These are phyloP conservation scores for Orthochromis malagaraziensis DNA, from an alignment of 2,113 vertebrate genomes.

Conservation along the genomic window DNA sequence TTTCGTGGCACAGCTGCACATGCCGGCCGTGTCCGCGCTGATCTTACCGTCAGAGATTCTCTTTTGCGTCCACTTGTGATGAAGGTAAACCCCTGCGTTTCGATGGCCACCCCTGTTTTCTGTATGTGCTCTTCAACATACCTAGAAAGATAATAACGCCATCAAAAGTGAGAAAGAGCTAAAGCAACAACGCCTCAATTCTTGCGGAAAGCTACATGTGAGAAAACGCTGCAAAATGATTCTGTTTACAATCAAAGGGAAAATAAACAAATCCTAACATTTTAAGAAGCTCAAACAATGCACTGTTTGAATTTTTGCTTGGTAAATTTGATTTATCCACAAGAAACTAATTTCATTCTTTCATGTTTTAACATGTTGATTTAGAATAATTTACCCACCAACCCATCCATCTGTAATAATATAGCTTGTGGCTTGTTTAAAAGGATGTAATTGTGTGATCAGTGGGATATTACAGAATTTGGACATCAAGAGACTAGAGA, in stretches of 20 bases:
- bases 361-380: not conserved
- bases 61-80: conserved; percentile 77
- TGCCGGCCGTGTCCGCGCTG: not conserved
- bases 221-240: not conserved
- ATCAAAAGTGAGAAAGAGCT: not conserved
- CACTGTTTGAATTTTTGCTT: not conserved
- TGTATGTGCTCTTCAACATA: conserved; percentile 79
- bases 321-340: not conserved
- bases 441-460: not conserved
- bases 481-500: not conserved
- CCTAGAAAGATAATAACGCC: conserved; percentile 48
- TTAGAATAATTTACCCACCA: not conserved
- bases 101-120: conserved; percentile 77
- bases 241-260: not conserved
- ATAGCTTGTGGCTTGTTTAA: not conserved
- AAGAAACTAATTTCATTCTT: not conserved
- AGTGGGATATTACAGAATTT: not conserved
- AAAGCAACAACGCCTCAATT: not conserved
- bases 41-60: conserved; percentile 75
- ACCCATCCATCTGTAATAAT: not conserved
- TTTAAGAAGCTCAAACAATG: not conserved
- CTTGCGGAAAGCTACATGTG: not conserved
- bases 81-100: conserved; percentile 78
- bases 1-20: not conserved
- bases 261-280: not conserved